These are phyloP conservation scores for Glossophaga mutica DNA, from an alignment of 2,797 vertebrate species.

Conservation along the genomic window DNA sequence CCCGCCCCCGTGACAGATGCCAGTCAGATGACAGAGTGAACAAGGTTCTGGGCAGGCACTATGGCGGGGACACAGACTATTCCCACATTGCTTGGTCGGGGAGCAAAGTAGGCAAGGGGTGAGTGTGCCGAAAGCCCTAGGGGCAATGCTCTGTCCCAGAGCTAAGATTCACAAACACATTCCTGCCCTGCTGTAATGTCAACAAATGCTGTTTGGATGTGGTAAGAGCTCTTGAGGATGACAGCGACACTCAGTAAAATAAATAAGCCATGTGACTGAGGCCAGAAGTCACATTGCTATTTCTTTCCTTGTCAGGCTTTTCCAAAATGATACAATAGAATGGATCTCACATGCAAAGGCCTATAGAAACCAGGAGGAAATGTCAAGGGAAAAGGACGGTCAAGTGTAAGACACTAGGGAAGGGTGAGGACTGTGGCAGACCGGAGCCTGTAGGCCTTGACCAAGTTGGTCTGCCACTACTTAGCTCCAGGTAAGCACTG, in stretches of 20 bases:
- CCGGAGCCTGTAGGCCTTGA: rapidly evolving
- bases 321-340: neutral
- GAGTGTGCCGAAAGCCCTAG: neutral
- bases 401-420: neutral
- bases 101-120: neutral
- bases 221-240: neutral
- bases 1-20: neutral
- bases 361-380: neutral
- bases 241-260: neutral
- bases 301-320: neutral
- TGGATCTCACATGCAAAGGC: neutral
- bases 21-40: neutral
- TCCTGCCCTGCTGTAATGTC: neutral
- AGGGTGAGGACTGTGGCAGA: neutral
- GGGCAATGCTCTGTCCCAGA: neutral
- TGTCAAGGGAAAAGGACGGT: neutral
- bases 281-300: neutral
- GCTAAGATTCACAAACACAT: neutral
- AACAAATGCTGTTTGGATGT: neutral
- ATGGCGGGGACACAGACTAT: neutral
- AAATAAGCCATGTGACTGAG: neutral
- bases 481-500: neutral
- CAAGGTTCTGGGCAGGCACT: neutral
- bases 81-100: neutral
- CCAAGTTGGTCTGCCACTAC: too few relatives aligned